These are phyloP conservation scores for Eurytoma californica DNA, from an alignment of 2,888 invertebrate species.

Conservation along the genomic window DNA sequence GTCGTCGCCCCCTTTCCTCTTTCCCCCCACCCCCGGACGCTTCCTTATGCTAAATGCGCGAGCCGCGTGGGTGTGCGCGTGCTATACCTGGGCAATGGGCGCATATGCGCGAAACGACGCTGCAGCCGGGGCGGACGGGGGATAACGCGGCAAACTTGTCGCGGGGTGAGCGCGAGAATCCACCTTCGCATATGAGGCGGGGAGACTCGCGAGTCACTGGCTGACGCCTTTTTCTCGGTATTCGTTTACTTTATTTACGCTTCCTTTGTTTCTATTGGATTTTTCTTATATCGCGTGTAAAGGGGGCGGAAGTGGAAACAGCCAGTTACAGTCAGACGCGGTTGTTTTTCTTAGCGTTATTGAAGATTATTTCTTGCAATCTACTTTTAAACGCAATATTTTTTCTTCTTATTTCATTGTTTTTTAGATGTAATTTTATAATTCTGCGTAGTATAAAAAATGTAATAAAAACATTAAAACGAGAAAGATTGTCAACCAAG, in stretches of 20 bases:
- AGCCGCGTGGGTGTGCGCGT: neutral
- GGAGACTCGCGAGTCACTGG: neutral
- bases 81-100: neutral
- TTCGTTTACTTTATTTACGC: neutral
- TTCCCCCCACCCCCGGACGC: neutral
- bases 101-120: conserved; percentile 3
- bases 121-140: neutral
- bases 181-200: neutral
- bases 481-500: too few relatives aligned
- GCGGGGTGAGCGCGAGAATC: neutral
- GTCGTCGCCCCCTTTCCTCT: conserved; percentile 18
- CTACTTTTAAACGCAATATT: too few relatives aligned
- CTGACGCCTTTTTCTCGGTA: neutral
- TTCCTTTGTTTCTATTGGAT: neutral
- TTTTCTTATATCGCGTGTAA: neutral
- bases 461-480: too few relatives aligned
- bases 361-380: too few relatives aligned
- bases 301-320: neutral
- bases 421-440: too few relatives aligned
- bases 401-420: too few relatives aligned
- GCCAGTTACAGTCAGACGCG: neutral
- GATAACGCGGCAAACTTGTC: neutral
- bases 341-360: neutral
- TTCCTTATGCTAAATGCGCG: conserved; percentile 47
- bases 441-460: too few relatives aligned